Percentiles rank a stretch among this genome's conserved stretches.
phyloP scores from a whole-genome alignment of 2,888 invertebrate species.

The Cepaea hortensis region DNA sequence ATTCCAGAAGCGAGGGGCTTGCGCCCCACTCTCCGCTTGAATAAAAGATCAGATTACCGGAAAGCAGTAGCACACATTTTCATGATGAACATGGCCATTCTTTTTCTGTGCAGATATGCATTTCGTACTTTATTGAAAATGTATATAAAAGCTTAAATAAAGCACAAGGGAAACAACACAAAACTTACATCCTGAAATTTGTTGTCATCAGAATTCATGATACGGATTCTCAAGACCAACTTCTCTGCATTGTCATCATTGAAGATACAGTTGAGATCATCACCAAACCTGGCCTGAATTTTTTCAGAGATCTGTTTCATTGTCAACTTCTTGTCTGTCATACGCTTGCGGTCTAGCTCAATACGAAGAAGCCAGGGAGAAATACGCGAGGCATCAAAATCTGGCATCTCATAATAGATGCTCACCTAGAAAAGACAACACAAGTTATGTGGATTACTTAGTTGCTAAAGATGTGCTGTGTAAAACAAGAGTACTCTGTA shows the following conservation, averaged over 20 bases:
- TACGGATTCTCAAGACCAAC: slow-evolving; percentile 95
- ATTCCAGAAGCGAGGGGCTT: too few relatives aligned
- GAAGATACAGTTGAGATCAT: slow-evolving; percentile 99
- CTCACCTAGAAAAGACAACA: slow-evolving; percentile 78
- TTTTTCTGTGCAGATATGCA: too few relatives aligned
- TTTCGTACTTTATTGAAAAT: too few relatives aligned
- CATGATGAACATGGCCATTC: too few relatives aligned
- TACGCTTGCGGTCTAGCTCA: slow-evolving; percentile 97
- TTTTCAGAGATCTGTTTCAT: slow-evolving; percentile 99
- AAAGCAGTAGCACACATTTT: too few relatives aligned
- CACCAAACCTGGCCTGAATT: slow-evolving; percentile 98
- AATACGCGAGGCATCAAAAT: slow-evolving; percentile 97
- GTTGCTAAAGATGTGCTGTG: too few relatives aligned
- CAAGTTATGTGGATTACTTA: not conserved
- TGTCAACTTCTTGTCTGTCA: slow-evolving; percentile 99
- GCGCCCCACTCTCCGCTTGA: too few relatives aligned
- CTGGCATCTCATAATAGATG: slow-evolving; percentile 99
- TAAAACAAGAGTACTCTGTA: too few relatives aligned
- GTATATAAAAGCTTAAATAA: too few relatives aligned
- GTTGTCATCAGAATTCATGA: slow-evolving; percentile 97
- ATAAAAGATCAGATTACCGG: too few relatives aligned
- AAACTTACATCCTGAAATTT: slow-evolving; percentile 79
- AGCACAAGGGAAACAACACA: too few relatives aligned
- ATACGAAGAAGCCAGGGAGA: slow-evolving; percentile 99
- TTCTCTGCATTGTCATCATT: slow-evolving; percentile 99